Base-by-base conservation (phyloP, 2,113 vertebrate species). In the Nycticebus coucang region DNA sequence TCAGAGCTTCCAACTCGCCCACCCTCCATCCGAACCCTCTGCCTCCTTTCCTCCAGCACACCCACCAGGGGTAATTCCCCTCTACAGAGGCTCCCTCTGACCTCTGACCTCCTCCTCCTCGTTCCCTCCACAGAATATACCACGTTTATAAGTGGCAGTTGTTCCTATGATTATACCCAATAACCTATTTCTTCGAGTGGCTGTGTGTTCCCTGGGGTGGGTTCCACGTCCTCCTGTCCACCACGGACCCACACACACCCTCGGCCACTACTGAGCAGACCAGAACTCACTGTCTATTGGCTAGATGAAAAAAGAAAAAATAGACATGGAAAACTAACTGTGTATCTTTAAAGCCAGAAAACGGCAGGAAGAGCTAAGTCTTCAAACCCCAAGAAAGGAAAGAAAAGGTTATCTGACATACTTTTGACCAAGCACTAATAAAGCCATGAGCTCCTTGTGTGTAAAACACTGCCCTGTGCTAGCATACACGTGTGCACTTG, bases 301-400 rank as follows among this genome's bases (percentile, higher is more conserved):
- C 59, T 60, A 50, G 5, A 72, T 35, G 53, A 50, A 71, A 82
- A 83, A 35, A 60, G 30, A 33, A 84, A 89, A 97, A 72, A 7
- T 12, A 33, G 24, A 62, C 45, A 9, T 35, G 7, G 26, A 80
- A 93, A 91, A 50, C 0, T 21, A 33, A 41, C 84, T 45, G 75
- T 33, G 62, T 30, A 89, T 84, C 69, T 81, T 81, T 60, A 79
- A 94, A 95, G 28, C 15, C 55, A 33, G 28, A 81, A 93, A 95
- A 72, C 28, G 37, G 28, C 33, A 94, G 41, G 26, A 84, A 72
- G 21, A 72, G 17, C 12, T 53, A 87, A 75, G 11, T 87, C n/a
- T 83, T 86, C 37, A 93, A 60, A 80, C 55, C 72, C 37, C 12
- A 68, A 77, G 57, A 66, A 7, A 93, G 5, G 22, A 53, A 53